These are phyloP conservation scores for Halictus ligatus DNA, from an alignment of 2,888 invertebrate genomes.

Conservation along the genomic window DNA sequence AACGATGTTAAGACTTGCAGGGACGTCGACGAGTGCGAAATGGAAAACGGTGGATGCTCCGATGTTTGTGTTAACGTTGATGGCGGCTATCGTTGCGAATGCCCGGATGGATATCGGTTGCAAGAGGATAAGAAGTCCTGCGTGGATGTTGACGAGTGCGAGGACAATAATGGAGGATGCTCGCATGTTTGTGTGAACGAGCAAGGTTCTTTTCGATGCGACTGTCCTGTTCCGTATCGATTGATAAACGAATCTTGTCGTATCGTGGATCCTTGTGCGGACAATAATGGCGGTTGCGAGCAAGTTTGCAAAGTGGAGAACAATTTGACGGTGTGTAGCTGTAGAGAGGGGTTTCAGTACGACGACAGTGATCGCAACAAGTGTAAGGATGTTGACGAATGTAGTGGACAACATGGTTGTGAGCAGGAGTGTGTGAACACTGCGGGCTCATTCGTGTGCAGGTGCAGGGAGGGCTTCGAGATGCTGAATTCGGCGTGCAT, in stretches of 20 bases:
- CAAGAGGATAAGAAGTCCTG: constrained; percentile 82
- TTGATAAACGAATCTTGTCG: constrained; percentile 70
- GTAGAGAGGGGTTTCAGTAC: constrained; percentile 83
- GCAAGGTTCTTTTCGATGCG: constrained; percentile 84
- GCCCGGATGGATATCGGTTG: constrained; percentile 83
- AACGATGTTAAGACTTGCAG: constrained; percentile 80
- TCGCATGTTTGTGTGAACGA: constrained; percentile 85
- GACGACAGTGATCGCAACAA: constrained; percentile 67
- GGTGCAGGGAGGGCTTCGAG: constrained; percentile 75
- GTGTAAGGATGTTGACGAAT: constrained; percentile 84
- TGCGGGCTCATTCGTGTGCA: constrained; percentile 84
- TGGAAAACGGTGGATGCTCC: constrained; percentile 83
- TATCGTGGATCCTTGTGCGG: constrained; percentile 68
- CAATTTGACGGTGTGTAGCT: constrained; percentile 74
- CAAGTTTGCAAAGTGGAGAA: constrained; percentile 77
- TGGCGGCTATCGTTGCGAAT: constrained; percentile 72
- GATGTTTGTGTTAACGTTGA: constrained; percentile 75
- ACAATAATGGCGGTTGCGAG: constrained; percentile 84
- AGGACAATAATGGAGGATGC: constrained; percentile 82
- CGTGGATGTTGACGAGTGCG: constrained; percentile 82
- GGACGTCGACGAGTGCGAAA: constrained; percentile 82
- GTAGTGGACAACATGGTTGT: constrained; percentile 81
- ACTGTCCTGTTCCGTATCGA: constrained; percentile 82
- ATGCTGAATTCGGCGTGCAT: constrained; percentile 72
- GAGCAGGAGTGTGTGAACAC: constrained; percentile 85